Evolutionary conservation across 2,888 invertebrate genomes (phyloP), one percentile per base, ranked within the genome.

Genomic region (Temnothorax unifasciatus): DNA sequence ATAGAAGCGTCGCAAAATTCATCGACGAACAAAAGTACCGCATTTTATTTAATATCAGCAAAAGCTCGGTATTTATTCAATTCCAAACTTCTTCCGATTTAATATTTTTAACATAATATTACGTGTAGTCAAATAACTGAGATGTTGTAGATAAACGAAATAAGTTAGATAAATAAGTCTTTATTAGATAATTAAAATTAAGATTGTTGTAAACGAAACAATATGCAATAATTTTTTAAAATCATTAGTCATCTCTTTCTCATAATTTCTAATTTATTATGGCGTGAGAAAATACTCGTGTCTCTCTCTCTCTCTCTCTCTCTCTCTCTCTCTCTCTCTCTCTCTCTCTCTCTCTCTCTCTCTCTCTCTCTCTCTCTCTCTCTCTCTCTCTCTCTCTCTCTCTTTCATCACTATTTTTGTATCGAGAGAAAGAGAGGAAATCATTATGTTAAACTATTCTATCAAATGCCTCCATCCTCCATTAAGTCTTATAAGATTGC

Each of bases 1-100:
- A 61, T 44, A 44, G 18, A 71, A 47, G 29, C 66, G 13, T 69
- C 57, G 15, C 9, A 44, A 8, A 44, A 44, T 38, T 77, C 25
- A 41, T 3, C 29, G 77, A 47, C 11, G 8, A 68, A 59, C 18
- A 6, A 34, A 71, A 71, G n/a, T 71, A 47, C 29, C 29, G 29
- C 34, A 47, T 81, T 71, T 71, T 71, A 50, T 61, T 47, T 9
- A 18, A 71, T 44, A 3, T 29, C 54, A 29, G 3, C 25, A 38
- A 18, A 9, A 6, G 0, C 25, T 63, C 15, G 52, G 2, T 34
- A 66, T 21, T 44, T 21, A 34, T 25, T 15, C 15, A 15, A n/a
- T n/a, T 47, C 4, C 21, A 6, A 44, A 18, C 9, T 66, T n/a
- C 8, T 44, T n/a, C 1, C 18, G 8, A 64, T 2, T 21, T 38